A percentile compares a stretch with the other conserved stretches of the same genome.
phyloP scores from a whole-genome alignment of 2,797 vertebrate species.

The Steatocranus sp. region DNA sequence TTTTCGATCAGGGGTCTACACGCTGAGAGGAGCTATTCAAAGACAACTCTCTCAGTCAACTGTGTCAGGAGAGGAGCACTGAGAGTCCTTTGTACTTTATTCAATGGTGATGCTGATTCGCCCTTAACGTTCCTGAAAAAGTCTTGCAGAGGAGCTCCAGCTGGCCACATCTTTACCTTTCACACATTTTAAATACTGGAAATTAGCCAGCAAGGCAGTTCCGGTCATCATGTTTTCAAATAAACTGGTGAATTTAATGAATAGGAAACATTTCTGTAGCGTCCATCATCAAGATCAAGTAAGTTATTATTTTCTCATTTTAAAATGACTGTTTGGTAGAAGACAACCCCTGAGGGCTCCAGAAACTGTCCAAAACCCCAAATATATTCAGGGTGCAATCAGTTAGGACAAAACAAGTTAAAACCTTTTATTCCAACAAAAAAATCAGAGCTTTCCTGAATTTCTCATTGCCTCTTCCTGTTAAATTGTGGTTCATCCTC shows the following conservation, averaged over 20 bases:
- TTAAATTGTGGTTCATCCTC: neutral
- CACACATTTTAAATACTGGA: neutral
- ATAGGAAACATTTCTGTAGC: neutral
- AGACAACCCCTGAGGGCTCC: neutral
- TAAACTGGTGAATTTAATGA: neutral
- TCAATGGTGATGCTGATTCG: neutral
- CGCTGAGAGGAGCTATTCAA: constrained; percentile 45
- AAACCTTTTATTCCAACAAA: neutral
- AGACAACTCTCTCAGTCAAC: neutral
- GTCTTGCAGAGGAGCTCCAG: neutral
- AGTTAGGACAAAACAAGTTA: neutral
- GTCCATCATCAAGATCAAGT: no score
- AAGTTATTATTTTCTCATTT: neutral
- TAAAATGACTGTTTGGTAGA: neutral
- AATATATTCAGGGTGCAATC: neutral
- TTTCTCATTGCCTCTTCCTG: neutral
- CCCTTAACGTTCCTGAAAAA: neutral
- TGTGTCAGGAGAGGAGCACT: constrained; percentile 15
- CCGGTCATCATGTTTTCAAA: neutral
- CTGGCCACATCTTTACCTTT: neutral
- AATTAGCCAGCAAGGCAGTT: neutral
- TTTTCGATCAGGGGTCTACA: constrained; percentile 29
- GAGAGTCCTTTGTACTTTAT: constrained; percentile 36
- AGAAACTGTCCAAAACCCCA: neutral
- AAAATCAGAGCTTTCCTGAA: neutral